These are phyloP conservation scores for Plusia festucae DNA, from an alignment of 2,888 invertebrate genomes.

Conservation along the genomic window DNA sequence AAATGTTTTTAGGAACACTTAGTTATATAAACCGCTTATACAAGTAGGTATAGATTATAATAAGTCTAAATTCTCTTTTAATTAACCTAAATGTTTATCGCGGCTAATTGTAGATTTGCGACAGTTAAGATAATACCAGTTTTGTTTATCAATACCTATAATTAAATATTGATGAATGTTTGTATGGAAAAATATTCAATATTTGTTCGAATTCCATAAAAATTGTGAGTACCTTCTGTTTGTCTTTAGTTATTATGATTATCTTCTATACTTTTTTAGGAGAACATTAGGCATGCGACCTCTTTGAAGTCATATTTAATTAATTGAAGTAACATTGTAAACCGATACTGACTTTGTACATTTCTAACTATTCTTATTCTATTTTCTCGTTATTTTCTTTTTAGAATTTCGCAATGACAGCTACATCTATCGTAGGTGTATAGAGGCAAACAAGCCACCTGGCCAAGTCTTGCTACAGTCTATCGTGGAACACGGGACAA, in stretches of 20 bases:
- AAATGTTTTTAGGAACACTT: slow-evolving; percentile 20
- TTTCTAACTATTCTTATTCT: too few species aligned
- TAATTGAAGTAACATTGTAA: background rate
- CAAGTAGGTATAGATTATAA: background rate
- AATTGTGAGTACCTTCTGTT: too few species aligned
- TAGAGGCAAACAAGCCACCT: slow-evolving; percentile 28
- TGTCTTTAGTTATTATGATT: too few species aligned
- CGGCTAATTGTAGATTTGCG: slow-evolving; percentile 32
- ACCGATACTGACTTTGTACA: too few species aligned
- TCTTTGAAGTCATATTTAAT: too few species aligned
- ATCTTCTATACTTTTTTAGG: too few species aligned
- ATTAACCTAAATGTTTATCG: slow-evolving; percentile 49
- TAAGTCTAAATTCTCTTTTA: slow-evolving; percentile 18
- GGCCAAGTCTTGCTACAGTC: slow-evolving; percentile 31
- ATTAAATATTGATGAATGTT: background rate
- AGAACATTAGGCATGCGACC: too few species aligned
- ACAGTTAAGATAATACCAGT: slow-evolving; percentile 11
- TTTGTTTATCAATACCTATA: background rate
- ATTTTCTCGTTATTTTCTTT: background rate
- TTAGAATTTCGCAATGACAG: background rate
- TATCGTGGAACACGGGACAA: slow-evolving; percentile 33
- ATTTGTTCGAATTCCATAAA: too few species aligned
- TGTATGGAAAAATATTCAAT: too few species aligned
- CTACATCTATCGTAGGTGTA: slow-evolving; percentile 5
- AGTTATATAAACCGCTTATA: slow-evolving; percentile 35